phyloP scores from a whole-genome alignment of 2,888 invertebrate species.

The Oxystoma pomonae region DNA sequence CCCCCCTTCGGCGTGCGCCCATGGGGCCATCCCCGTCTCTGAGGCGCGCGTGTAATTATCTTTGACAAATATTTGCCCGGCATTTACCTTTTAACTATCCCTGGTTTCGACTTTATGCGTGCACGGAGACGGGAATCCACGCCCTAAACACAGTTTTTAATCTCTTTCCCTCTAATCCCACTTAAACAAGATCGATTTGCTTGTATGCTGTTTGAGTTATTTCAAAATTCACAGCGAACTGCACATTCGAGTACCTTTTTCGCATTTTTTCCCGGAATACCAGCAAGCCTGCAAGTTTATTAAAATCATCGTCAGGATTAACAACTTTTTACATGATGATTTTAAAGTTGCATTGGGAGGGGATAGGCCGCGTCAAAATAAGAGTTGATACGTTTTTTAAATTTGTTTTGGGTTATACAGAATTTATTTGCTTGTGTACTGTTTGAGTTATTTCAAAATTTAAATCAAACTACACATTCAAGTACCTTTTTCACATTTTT shows the following conservation, averaged over 20 bases:
- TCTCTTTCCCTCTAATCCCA: conserved; percentile 20
- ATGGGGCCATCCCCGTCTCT: conserved; percentile 35
- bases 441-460: conserved; percentile 15
- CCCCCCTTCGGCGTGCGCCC: conserved; percentile 16
- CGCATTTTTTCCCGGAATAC: neutral
- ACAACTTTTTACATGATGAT: too few relatives aligned
- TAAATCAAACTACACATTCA: conserved; percentile 19
- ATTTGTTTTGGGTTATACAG: conserved; percentile 19
- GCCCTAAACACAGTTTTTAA: conserved; percentile 24
- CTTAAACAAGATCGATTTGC: conserved; percentile 19
- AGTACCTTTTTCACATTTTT: conserved; percentile 4
- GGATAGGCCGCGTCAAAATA: too few relatives aligned
- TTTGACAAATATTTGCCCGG: conserved; percentile 44
- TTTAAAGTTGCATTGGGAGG: too few relatives aligned
- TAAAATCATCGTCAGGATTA: too few relatives aligned
- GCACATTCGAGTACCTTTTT: conserved; percentile 15
- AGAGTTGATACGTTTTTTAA: too few relatives aligned
- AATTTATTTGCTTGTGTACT: conserved; percentile 13
- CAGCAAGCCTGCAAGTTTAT: too few relatives aligned
- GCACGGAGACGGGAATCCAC: conserved; percentile 19
- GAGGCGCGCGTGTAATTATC: conserved; percentile 46
- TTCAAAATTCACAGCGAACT: conserved; percentile 18
- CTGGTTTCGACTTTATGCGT: conserved; percentile 18
- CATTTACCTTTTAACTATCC: conserved; percentile 46
- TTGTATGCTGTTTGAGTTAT: conserved; percentile 10